Conservation (phyloP, 2,888 invertebrate genomes). For the Charanyca ferruginea region DNA sequence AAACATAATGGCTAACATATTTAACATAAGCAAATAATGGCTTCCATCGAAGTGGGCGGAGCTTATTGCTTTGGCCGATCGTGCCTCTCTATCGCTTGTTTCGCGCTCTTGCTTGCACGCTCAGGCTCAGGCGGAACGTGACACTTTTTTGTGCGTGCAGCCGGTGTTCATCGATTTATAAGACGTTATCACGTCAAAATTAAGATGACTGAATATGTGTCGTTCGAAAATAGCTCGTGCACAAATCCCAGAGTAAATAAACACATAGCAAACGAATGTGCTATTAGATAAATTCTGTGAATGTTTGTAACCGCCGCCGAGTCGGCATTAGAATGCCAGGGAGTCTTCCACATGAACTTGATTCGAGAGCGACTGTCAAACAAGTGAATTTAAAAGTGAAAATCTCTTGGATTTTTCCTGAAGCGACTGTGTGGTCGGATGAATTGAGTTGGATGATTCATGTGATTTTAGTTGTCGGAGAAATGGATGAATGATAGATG, state of each 20-base stretch:
- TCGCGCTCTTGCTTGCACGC: no score
- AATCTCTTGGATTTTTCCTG: slow-evolving; percentile 40
- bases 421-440: slow-evolving; percentile 3
- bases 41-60: no score
- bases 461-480: background rate
- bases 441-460: background rate
- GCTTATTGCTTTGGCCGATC: no score
- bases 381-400: slow-evolving; percentile 56
- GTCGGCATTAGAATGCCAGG: slow-evolving; percentile 40
- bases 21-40: no score
- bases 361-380: slow-evolving; percentile 46
- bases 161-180: no score
- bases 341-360: slow-evolving; percentile 34
- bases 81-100: no score
- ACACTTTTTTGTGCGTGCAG: no score
- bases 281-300: slow-evolving; percentile 44
- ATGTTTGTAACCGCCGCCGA: slow-evolving; percentile 27
- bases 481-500: background rate
- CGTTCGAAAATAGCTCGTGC: background rate
- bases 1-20: no score
- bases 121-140: no score
- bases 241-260: slow-evolving; percentile 13
- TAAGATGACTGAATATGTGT: no score
- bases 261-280: slow-evolving; percentile 25
- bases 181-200: no score